These are phyloP conservation scores for Diadophis punctatus DNA, from an alignment of 2,113 vertebrate genomes.

Conservation along the genomic window DNA sequence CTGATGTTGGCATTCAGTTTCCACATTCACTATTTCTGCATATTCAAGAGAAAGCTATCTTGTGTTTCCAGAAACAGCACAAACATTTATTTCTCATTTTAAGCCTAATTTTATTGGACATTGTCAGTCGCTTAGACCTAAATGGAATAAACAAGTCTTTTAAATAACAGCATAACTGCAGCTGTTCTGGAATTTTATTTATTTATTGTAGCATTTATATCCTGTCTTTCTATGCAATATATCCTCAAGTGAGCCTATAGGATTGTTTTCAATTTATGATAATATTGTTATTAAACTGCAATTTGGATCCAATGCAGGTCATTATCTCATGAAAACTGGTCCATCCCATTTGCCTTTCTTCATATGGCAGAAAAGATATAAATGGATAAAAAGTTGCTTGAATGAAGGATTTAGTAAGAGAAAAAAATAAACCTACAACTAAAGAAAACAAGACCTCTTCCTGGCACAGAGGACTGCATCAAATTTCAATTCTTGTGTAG, in stretches of 20 bases:
- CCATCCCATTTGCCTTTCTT: background rate
- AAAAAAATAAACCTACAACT: background rate
- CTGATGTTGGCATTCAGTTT: background rate
- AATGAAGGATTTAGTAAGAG: background rate
- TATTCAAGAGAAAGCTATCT: background rate
- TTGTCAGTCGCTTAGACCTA: no score
- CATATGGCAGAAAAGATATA: background rate
- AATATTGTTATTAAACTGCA: background rate
- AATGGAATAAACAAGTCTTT: background rate
- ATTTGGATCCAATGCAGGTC: background rate
- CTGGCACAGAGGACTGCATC: background rate
- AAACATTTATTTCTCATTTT: background rate
- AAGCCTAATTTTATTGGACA: background rate
- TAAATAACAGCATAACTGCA: background rate
- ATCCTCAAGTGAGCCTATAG: background rate
- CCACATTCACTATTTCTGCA: background rate
- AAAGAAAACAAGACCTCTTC: background rate
- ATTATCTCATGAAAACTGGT: background rate
- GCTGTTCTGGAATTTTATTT: background rate
- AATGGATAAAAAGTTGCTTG: background rate
- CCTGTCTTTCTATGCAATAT: background rate
- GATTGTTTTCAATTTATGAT: background rate
- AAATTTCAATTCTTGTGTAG: background rate
- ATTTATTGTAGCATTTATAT: background rate
- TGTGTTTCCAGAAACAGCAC: background rate